Conservation (phyloP, 1,140 invertebrate species). For the Campoletis sonorensis region DNA sequence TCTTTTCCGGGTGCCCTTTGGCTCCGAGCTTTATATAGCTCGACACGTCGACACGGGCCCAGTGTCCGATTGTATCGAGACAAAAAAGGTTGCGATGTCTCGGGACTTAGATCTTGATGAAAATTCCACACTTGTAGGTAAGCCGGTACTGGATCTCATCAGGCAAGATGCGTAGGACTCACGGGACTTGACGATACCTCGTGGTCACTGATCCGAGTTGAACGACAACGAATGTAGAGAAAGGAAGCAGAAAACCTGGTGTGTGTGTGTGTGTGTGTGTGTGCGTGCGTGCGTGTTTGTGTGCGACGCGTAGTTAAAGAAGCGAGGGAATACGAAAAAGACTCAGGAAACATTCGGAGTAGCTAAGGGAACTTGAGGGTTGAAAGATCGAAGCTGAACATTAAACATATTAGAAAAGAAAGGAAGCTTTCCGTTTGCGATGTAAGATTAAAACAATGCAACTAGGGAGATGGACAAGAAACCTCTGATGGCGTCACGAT, state of each 20-base stretch:
- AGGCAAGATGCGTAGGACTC: not conserved
- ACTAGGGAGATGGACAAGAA: slow-evolving; percentile 42
- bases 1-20: no score
- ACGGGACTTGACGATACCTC: slow-evolving; percentile 19
- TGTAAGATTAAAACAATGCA: slow-evolving; percentile 52
- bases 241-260: not conserved
- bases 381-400: not conserved
- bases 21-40: not conserved
- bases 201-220: slow-evolving; percentile 12
- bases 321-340: not conserved
- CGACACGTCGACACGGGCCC: slow-evolving; percentile 37
- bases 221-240: slow-evolving; percentile 23
- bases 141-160: not conserved
- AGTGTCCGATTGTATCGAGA: slow-evolving; percentile 61
- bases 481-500: slow-evolving; percentile 44
- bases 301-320: no score
- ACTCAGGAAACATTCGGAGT: not conserved
- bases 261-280: not conserved
- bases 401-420: no score
- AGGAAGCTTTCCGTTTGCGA: slow-evolving; percentile 41
- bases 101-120: slow-evolving; percentile 51
- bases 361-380: not conserved
- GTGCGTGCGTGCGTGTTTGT: no score
- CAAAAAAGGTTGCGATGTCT: slow-evolving; percentile 49
- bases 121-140: slow-evolving; percentile 23